A percentile compares a stretch with the other conserved stretches of the same genome.
Conservation (phyloP, 2,113 vertebrate genomes). For the Phaethon lepturus region DNA sequence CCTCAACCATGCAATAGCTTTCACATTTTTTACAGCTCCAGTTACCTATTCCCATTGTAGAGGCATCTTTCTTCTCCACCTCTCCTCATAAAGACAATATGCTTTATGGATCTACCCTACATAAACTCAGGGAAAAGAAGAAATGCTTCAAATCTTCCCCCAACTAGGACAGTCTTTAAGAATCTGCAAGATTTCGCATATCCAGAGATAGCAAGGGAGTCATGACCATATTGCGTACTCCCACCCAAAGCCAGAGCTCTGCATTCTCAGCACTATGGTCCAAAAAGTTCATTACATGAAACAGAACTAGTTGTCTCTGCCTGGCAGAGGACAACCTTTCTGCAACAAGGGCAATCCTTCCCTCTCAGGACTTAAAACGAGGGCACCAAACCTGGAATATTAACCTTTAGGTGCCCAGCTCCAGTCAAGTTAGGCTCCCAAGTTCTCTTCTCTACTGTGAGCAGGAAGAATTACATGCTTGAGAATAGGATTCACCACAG, state of each 20-base stretch:
- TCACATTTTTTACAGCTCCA: constrained; percentile 33
- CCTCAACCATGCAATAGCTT: constrained; percentile 30
- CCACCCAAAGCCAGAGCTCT: constrained; percentile 37
- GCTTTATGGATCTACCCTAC: background rate
- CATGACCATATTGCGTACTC: background rate
- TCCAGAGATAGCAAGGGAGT: constrained; percentile 20
- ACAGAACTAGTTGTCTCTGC: background rate
- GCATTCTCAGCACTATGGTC: background rate
- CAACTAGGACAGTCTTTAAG: background rate
- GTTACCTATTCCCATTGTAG: background rate
- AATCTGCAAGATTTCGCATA: constrained; percentile 37
- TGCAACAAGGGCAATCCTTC: background rate
- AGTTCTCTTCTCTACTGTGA: background rate
- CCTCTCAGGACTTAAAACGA: background rate
- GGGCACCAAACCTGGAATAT: background rate
- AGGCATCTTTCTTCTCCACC: background rate
- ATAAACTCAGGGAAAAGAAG: background rate
- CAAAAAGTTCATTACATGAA: background rate
- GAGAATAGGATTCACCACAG: background rate
- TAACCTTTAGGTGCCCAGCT: background rate
- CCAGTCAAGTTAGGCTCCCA: background rate
- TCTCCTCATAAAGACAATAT: background rate
- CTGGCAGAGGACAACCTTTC: background rate
- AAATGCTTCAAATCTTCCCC: background rate
- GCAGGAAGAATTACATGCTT: background rate